These are phyloP conservation scores for Acanthurus tractus DNA, from an alignment of 2,797 vertebrate species.

Conservation along the genomic window DNA sequence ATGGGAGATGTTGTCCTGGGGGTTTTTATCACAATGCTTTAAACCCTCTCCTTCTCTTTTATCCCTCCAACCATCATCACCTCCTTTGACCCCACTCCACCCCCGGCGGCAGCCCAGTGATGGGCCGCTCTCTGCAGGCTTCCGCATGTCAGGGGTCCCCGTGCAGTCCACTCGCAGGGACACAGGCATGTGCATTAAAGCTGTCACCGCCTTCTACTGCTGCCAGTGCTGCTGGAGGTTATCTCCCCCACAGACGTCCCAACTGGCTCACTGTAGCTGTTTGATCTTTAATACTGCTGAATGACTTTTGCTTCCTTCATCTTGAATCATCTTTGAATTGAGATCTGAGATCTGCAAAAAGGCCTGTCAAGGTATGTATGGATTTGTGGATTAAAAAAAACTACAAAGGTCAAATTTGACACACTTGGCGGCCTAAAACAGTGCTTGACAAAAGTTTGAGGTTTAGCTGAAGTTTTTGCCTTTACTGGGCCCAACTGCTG, in stretches of 20 bases:
- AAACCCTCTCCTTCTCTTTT: conserved; percentile 46
- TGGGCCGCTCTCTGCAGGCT: conserved; percentile 62
- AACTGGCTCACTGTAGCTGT: conserved; percentile 29
- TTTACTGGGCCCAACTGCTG: conserved; percentile 25
- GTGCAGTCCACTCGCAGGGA: conserved; percentile 69
- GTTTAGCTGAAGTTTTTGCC: conserved; percentile 1
- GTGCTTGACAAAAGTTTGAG: conserved; percentile 1
- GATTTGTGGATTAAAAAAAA: neutral
- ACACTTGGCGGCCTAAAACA: conserved; percentile 7
- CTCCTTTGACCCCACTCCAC: conserved; percentile 79
- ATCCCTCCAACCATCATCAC: conserved; percentile 77
- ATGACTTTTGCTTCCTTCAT: conserved; percentile 21
- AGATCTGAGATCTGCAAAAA: conserved; percentile 15
- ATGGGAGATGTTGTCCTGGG: conserved; percentile 31
- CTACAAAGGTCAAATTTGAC: conserved; percentile 25
- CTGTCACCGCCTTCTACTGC: conserved; percentile 81
- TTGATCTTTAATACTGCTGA: conserved; percentile 54
- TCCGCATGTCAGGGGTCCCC: conserved; percentile 78
- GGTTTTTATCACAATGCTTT: conserved; percentile 52
- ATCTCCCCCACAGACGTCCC: conserved; percentile 61
- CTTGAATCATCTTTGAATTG: conserved; percentile 23
- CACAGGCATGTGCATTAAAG: conserved; percentile 82
- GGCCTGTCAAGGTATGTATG: neutral
- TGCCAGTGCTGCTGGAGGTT: conserved; percentile 62
- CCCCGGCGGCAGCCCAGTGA: conserved; percentile 59